Base-by-base conservation (phyloP, 2,797 vertebrate species). In the Hemitrygon akajei region DNA sequence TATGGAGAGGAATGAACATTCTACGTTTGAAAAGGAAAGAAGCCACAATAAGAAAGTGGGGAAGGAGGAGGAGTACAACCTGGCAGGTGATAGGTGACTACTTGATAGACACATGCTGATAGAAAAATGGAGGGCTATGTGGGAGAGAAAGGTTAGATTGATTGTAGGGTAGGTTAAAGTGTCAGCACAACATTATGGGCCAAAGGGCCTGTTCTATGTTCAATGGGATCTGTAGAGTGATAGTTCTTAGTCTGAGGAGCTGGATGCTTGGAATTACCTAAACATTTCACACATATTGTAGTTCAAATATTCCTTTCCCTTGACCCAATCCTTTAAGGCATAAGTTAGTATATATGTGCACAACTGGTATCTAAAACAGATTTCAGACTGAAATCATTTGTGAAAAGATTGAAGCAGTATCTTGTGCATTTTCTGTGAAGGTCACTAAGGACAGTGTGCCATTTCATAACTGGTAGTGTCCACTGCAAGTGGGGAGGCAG, bases 401-500 rank as follows among this genome's bases (percentile, higher is more conserved):
- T n/a, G 1, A 20, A 58, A 63, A 87, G 0, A 2, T 66, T 16
- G 30, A 66, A 87, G 84, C 58, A 66, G 63, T 63, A 20, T 34
- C 60, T 66, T 87, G 58, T 34, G 58, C 84, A 30, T 27, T 63
- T 87, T 87, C 27, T 27, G 7, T 30, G 16, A 63, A 63, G 14
- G 10, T 87, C 30, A 14, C 27, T 12, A 63, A 18, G 75, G 0
- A 27, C 71, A 73, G 71, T 73, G 18, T 37, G 81, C 10, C 10
- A 22, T 37, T n/a, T 95, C 87, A 94, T 93, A 95, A 94, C 95
- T 63, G 94, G 94, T 96, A 96, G 96, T 96, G 95, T 95, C 82
- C 92, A 69, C 93, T 96, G 94, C 94, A 94, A 95, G 95, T 0
- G 20, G 94, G 75, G 93, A 95, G 95, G 96, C 96, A 97, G 96